Conservation (phyloP, 2,888 invertebrate species). For the Monoplex corrugatus region DNA sequence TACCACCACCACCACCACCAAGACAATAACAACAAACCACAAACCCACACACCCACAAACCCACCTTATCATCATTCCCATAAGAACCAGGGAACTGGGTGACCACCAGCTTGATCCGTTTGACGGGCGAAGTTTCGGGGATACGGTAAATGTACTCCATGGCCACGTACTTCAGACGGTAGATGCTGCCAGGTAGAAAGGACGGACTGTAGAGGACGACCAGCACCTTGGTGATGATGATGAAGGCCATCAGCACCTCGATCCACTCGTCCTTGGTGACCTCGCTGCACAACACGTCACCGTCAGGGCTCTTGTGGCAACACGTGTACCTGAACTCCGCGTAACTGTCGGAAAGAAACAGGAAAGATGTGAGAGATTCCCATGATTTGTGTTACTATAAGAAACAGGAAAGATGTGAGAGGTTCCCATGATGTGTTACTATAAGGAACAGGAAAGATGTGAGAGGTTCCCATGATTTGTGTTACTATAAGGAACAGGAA, state of each 20-base stretch:
- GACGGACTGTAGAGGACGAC: slow-evolving; percentile 72
- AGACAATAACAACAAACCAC: no score
- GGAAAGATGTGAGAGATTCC: background rate
- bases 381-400: background rate
- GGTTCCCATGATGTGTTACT: background rate
- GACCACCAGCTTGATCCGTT: slow-evolving; percentile 51
- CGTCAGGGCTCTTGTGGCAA: slow-evolving; percentile 43
- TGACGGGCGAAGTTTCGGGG: slow-evolving; percentile 29
- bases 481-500: no score
- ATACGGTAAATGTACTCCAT: slow-evolving; percentile 47
- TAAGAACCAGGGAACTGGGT: slow-evolving; percentile 54
- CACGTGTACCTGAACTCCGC: slow-evolving; percentile 53
- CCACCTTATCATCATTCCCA: slow-evolving; percentile 48
- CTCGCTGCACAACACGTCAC: slow-evolving; percentile 42
- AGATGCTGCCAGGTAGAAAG: slow-evolving; percentile 67
- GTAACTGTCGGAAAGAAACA: slow-evolving; percentile 20
- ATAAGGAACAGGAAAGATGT: background rate
- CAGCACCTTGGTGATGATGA: slow-evolving; percentile 67
- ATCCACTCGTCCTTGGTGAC: slow-evolving; percentile 51
- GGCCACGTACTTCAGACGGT: slow-evolving; percentile 56
- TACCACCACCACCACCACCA: no score
- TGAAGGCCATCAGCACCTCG: slow-evolving; percentile 62
- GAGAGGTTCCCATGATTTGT: no score
- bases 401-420: no score
- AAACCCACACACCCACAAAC: no score